These are phyloP conservation scores for Clarias laeviceps DNA, from an alignment of 2,797 vertebrate genomes.

Conservation along the genomic window DNA sequence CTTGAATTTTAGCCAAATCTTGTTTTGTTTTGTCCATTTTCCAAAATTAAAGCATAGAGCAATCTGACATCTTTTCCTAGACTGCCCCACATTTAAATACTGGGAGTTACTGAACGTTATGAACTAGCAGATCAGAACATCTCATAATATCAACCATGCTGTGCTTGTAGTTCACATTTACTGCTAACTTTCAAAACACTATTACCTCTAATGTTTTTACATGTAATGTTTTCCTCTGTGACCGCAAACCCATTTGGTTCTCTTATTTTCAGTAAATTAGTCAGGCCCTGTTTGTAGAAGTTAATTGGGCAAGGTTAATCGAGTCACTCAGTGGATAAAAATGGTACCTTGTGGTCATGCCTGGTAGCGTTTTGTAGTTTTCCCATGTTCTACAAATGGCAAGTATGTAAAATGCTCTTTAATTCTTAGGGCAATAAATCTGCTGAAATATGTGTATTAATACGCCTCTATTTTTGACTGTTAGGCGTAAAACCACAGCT, in stretches of 20 bases:
- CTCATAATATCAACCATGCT: slow-evolving; percentile 1
- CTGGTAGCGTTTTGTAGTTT: slow-evolving; percentile 46
- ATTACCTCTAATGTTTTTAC: not conserved
- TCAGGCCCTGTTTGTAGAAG: not conserved
- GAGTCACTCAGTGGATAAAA: slow-evolving; percentile 10
- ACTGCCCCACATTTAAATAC: not conserved
- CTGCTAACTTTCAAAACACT: not conserved
- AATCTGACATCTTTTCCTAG: slow-evolving; percentile 2
- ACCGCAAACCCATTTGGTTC: not conserved
- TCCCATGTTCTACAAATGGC: slow-evolving; percentile 48
- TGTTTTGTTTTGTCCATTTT: not conserved
- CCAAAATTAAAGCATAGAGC: not conserved
- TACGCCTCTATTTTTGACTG: not conserved
- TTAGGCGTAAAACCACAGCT: not conserved
- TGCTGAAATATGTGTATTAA: not conserved
- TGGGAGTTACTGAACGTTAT: slow-evolving; percentile 6
- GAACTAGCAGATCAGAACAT: not conserved
- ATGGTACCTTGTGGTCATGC: slow-evolving; percentile 47
- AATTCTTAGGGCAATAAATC: slow-evolving; percentile 25
- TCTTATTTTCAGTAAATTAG: slow-evolving; percentile 9
- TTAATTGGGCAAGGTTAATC: slow-evolving; percentile 34
- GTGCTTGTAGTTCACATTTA: slow-evolving; percentile 9
- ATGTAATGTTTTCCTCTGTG: slow-evolving; percentile 9
- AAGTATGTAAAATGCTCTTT: slow-evolving; percentile 42
- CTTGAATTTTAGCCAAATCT: not conserved